A percentile compares a stretch with the other conserved stretches of the same genome.
Evolutionary conservation across 2,888 invertebrate genomes (phyloP).

Genomic region (Hemaris fuciformis): DNA sequence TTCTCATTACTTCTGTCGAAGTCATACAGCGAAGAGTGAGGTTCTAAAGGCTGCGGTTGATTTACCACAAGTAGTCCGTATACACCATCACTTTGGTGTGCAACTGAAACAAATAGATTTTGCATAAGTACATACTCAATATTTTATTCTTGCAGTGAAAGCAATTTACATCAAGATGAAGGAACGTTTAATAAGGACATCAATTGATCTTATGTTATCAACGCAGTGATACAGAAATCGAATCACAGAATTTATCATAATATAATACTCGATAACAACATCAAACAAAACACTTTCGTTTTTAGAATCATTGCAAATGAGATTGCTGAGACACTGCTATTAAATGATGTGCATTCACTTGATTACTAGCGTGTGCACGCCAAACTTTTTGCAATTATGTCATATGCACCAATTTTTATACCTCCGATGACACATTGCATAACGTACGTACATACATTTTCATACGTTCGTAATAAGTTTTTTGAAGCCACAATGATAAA

Average conservation of each 20-base stretch:
- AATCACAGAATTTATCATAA: too few species aligned
- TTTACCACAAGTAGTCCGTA: slow-evolving; percentile 82
- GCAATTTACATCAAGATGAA: too few species aligned
- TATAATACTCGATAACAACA: too few species aligned
- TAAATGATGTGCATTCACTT: too few species aligned
- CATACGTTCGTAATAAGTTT: neutral
- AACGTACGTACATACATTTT: neutral
- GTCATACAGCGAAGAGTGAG: slow-evolving; percentile 64
- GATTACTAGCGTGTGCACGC: neutral
- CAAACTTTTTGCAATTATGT: neutral
- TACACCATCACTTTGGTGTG: slow-evolving; percentile 82
- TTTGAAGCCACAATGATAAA: neutral
- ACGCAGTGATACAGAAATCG: too few species aligned
- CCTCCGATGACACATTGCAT: neutral
- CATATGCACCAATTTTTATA: neutral
- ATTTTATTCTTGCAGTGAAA: too few species aligned
- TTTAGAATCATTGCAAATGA: too few species aligned
- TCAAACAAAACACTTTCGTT: too few species aligned
- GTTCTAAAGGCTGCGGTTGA: slow-evolving; percentile 67
- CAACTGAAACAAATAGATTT: slow-evolving; percentile 60
- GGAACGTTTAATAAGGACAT: too few species aligned
- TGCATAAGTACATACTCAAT: too few species aligned
- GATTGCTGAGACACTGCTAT: too few species aligned
- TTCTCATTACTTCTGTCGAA: slow-evolving; percentile 71
- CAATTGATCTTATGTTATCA: too few species aligned